phyloP scores from a whole-genome alignment of 2,113 vertebrate genomes.

The Takifugu flavidus region DNA sequence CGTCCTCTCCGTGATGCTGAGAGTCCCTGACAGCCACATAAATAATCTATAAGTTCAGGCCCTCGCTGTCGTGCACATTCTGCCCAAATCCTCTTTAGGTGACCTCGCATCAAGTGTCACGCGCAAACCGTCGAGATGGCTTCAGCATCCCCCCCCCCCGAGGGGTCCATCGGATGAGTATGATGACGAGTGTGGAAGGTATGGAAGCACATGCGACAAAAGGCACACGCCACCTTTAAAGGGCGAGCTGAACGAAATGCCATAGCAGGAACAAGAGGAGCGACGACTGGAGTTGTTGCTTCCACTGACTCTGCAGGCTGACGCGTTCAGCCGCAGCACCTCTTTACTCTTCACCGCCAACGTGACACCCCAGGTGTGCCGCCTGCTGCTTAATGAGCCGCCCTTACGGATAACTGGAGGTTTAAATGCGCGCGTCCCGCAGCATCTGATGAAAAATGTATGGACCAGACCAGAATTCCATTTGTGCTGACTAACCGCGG shows the following conservation, averaged over 20 bases:
- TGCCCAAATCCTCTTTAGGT: constrained; percentile 29
- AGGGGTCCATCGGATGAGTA: constrained; percentile 6
- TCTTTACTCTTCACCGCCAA: no score
- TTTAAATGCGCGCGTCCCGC: no score
- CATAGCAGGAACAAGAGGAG: constrained; percentile 22
- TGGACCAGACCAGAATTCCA: no score
- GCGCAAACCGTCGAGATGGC: constrained; percentile 6
- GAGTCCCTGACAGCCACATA: constrained; percentile 71
- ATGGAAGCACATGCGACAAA: neutral
- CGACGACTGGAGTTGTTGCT: neutral
- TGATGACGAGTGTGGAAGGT: constrained; percentile 5
- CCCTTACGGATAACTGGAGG: no score
- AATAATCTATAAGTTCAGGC: constrained; percentile 74
- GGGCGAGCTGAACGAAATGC: constrained; percentile 59
- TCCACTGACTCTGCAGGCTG: no score
- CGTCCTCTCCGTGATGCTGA: constrained; percentile 60
- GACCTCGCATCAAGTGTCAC: constrained; percentile 24
- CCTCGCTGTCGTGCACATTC: constrained; percentile 24
- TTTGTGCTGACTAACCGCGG: no score
- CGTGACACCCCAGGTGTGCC: no score
- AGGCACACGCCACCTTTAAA: constrained; percentile 41
- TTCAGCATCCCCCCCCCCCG: constrained; percentile 1
- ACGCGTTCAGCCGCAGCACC: no score
- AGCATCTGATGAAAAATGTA: no score
- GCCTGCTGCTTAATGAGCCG: no score